Percentiles rank a stretch among this genome's conserved stretches.
These are phyloP conservation scores for Etheostoma nigrum DNA, from an alignment of 2,797 vertebrate species.

Conservation along the genomic window DNA sequence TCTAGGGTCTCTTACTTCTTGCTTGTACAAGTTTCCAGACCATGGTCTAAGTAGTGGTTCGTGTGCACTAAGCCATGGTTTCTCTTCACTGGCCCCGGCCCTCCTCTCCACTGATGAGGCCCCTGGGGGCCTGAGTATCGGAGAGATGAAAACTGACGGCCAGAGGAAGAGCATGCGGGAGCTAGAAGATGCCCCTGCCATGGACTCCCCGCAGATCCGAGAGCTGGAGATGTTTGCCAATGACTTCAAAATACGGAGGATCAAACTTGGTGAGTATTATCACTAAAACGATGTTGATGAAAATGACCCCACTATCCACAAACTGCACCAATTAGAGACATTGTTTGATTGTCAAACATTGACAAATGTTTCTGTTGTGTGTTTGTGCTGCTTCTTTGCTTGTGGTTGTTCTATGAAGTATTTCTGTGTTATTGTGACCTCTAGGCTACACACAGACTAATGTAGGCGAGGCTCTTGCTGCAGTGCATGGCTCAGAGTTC, in stretches of 20 bases:
- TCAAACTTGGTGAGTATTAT: conserved; percentile 90
- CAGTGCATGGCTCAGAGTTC: conserved; percentile 98
- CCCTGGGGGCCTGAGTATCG: conserved; percentile 65
- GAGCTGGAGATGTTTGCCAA: conserved; percentile 98
- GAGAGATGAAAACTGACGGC: conserved; percentile 92
- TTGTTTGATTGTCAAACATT: too few relatives aligned
- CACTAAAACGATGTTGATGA: not conserved
- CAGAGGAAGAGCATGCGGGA: conserved; percentile 89
- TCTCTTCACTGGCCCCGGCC: conserved; percentile 89
- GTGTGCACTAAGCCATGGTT: conserved; percentile 90
- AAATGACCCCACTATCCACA: not conserved
- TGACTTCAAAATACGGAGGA: conserved; percentile 97
- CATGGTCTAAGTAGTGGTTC: conserved; percentile 88
- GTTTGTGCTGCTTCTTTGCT: conserved; percentile 4
- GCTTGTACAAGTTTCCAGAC: conserved; percentile 97
- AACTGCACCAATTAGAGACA: not conserved
- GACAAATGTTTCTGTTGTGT: not conserved
- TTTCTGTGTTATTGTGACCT: conserved; percentile 42
- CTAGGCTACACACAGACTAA: conserved; percentile 98
- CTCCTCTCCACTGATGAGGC: conserved; percentile 90
- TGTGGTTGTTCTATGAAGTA: conserved; percentile 8
- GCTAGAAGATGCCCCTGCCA: conserved; percentile 90
- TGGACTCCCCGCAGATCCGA: conserved; percentile 97
- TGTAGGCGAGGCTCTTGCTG: conserved; percentile 97
- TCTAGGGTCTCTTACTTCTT: conserved; percentile 91